Conservation (phyloP, 1,140 invertebrate species). For the Caenorhabditis tropicalis region DNA sequence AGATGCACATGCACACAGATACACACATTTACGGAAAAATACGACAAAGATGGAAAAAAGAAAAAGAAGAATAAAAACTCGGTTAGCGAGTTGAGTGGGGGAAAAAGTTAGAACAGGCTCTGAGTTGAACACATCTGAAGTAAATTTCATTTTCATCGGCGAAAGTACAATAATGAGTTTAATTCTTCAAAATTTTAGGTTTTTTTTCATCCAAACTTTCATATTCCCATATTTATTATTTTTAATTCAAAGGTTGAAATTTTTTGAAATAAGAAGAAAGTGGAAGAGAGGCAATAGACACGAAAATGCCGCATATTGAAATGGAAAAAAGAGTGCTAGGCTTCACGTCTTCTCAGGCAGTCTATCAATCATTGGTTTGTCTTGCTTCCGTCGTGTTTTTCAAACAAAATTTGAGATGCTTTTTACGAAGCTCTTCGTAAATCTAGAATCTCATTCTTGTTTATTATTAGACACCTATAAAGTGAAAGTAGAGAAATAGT, state of each 20-base stretch:
- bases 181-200: too few relatives aligned
- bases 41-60: neutral
- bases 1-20: constrained; percentile 5
- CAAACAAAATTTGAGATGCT: too few relatives aligned
- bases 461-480: neutral
- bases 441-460: too few relatives aligned
- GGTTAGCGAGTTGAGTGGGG: constrained; percentile 5
- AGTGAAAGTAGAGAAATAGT: neutral
- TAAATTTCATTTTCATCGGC: neutral
- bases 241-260: too few relatives aligned
- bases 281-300: too few relatives aligned
- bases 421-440: too few relatives aligned
- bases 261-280: too few relatives aligned
- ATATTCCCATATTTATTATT: too few relatives aligned
- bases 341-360: neutral
- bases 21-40: constrained; percentile 28
- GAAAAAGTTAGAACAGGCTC: neutral
- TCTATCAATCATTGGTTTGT: constrained; percentile 4
- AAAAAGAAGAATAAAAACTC: constrained; percentile 32
- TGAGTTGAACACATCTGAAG: neutral
- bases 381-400: neutral
- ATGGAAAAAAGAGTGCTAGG: neutral
- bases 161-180: neutral
- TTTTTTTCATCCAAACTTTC: too few relatives aligned
- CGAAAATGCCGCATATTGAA: too few relatives aligned